A percentile compares a stretch with the other conserved stretches of the same genome.
Conservation (phyloP, 2,113 vertebrate species). For the Thunnus maccoyii region DNA sequence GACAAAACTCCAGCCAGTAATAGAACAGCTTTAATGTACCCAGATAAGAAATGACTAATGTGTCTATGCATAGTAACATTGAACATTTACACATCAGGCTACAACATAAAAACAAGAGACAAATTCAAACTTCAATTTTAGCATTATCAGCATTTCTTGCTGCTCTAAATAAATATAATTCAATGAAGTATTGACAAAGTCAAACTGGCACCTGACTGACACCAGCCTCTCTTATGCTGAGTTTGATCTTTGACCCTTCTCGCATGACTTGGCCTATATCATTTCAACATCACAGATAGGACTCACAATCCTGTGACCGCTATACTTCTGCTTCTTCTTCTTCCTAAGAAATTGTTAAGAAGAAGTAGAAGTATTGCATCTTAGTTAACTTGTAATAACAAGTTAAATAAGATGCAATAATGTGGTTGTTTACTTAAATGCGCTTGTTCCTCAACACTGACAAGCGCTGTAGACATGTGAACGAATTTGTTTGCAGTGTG, state of each 20-base stretch:
- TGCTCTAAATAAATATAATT: background rate
- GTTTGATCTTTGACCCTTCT: background rate
- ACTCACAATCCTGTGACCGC: slow-evolving; percentile 19
- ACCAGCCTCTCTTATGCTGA: background rate
- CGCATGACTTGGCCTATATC: background rate
- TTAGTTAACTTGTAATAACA: no score
- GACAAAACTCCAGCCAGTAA: no score
- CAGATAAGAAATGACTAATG: background rate
- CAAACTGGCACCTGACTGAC: background rate
- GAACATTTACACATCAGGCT: no score
- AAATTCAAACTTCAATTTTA: background rate
- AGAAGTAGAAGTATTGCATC: background rate
- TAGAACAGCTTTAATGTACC: no score
- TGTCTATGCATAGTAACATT: background rate
- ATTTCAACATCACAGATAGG: slow-evolving; percentile 26
- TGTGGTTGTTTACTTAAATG: background rate
- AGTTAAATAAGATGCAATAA: background rate
- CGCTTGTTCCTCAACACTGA: background rate
- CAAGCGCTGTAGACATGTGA: background rate
- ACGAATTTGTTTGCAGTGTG: background rate
- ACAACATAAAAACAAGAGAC: no score
- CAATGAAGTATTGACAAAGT: background rate
- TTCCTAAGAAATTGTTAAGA: background rate
- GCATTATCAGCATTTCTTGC: background rate
- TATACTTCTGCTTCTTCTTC: slow-evolving; percentile 53